These are phyloP conservation scores for Chloroceryle amazona DNA, from an alignment of 2,797 vertebrate genomes.

Conservation along the genomic window DNA sequence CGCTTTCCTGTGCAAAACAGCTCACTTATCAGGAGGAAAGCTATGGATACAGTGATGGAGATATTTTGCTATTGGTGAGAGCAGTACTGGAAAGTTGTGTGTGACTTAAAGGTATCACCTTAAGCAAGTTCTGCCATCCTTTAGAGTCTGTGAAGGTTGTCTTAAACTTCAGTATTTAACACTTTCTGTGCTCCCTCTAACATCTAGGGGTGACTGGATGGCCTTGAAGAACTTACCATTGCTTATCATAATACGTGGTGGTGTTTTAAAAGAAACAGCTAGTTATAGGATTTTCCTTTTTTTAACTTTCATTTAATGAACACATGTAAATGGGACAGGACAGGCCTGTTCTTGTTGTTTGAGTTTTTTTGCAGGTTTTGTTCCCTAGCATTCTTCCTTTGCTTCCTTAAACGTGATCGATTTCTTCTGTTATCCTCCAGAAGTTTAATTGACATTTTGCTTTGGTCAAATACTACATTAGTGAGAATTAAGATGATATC, in stretches of 20 bases:
- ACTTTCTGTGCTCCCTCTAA: background rate
- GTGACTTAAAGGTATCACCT: background rate
- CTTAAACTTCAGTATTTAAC: background rate
- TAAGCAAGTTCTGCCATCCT: background rate
- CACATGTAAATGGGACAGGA: background rate
- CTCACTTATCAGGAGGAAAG: background rate
- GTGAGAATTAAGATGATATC: background rate
- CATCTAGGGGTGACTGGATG: background rate
- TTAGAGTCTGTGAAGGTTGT: background rate
- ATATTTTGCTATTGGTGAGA: background rate
- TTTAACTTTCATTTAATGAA: background rate
- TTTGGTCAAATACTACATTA: background rate
- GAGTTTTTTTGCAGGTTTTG: background rate
- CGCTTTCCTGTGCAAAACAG: background rate
- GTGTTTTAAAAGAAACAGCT: background rate
- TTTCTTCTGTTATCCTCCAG: background rate
- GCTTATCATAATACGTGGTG: background rate
- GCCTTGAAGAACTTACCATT: background rate
- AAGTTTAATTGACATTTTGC: background rate
- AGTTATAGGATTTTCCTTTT: background rate
- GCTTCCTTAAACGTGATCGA: background rate
- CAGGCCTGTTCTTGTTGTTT: background rate
- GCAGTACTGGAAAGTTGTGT: background rate
- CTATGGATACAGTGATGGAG: background rate
- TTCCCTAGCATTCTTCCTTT: background rate